Evolutionary conservation across 2,113 vertebrate genomes (phyloP), one percentile per base, ranked within the genome.

Genomic region (Daubentonia madagascariensis): DNA sequence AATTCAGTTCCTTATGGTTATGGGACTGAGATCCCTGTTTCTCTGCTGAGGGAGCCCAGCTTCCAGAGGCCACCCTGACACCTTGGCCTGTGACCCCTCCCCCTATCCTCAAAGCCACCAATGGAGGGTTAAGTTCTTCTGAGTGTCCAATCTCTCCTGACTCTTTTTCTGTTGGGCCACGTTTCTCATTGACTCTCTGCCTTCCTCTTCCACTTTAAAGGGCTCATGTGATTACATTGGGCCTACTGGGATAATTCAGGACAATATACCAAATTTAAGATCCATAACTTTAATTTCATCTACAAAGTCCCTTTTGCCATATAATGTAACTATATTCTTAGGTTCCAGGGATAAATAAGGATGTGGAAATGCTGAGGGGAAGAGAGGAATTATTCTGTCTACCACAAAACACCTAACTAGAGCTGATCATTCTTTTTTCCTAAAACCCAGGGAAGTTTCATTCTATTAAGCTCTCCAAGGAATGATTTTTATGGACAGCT

Each of bases 401-500:
- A 22, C 23, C 2, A 2, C 65, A 35, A 16, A 43, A 30, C 20
- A 25, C 40, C 13, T 32, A 13, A 68, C 32, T 75, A 32, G 40
- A 91, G 4, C 10, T 54, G n/a, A 75, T 89, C 57, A 70, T 91
- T 94, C 78, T 57, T 86, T 91, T n/a, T 3, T 35, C 50, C 28
- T 57, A 61, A 85, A 85, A 72, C 32, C 59, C 65, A 91, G 68
- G 63, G 35, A 85, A 50, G 3, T 22, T 94, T 72, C 45, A 54
- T 45, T 59, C 12, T 88, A 16, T 68, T 68, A 67, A 35, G 11
- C 68, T 85, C 75, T 79, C 50, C 3, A 72, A 65, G 40, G 65
- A 70, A 80, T 52, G 14, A 43, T 81, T 91, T 93, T 96, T 90
- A 59, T 43, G 22, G 35, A 37, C 94, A 87, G 37, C 22, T 96